Evolutionary conservation across 2,797 vertebrate genomes (phyloP).

Genomic region (Sebastes jordani): DNA sequence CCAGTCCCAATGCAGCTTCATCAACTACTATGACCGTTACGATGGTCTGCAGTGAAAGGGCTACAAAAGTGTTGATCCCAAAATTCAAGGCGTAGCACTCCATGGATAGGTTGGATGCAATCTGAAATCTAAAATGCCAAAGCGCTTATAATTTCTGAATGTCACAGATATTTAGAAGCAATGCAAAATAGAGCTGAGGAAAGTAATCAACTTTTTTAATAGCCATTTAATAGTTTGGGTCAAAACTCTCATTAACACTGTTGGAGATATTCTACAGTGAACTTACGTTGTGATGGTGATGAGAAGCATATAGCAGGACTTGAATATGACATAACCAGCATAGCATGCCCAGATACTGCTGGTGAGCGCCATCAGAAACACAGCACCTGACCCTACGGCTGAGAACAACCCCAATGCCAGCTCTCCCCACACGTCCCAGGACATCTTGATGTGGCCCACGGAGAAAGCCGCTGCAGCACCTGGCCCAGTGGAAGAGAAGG

Average conservation of each 20-base stretch:
- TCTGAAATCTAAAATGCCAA: slow-evolving; percentile 77
- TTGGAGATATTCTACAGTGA: not conserved
- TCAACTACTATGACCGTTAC: slow-evolving; percentile 77
- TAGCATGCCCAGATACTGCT: slow-evolving; percentile 80
- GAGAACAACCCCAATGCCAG: slow-evolving; percentile 81
- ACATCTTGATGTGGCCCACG: slow-evolving; percentile 72
- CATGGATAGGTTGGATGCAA: slow-evolving; percentile 80
- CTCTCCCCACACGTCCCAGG: slow-evolving; percentile 81
- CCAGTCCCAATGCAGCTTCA: slow-evolving; percentile 73
- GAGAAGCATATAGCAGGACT: slow-evolving; percentile 83
- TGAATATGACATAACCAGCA: slow-evolving; percentile 77
- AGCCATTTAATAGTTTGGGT: not conserved
- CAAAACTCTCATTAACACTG: not conserved
- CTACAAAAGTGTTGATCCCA: slow-evolving; percentile 81
- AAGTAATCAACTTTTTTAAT: not conserved
- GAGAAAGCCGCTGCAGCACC: slow-evolving; percentile 80
- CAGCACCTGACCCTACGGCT: slow-evolving; percentile 64
- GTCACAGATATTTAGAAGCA: not conserved
- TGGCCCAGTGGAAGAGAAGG: slow-evolving; percentile 30
- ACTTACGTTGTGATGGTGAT: slow-evolving; percentile 81
- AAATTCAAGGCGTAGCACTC: slow-evolving; percentile 83
- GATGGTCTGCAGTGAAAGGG: slow-evolving; percentile 78
- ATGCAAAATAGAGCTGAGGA: not conserved
- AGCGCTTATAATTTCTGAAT: not conserved
- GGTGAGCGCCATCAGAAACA: slow-evolving; percentile 77